Evolutionary conservation across 2,888 invertebrate species (phyloP), one percentile per base, ranked within the genome.

Genomic region (Phyto melanocephala): DNA sequence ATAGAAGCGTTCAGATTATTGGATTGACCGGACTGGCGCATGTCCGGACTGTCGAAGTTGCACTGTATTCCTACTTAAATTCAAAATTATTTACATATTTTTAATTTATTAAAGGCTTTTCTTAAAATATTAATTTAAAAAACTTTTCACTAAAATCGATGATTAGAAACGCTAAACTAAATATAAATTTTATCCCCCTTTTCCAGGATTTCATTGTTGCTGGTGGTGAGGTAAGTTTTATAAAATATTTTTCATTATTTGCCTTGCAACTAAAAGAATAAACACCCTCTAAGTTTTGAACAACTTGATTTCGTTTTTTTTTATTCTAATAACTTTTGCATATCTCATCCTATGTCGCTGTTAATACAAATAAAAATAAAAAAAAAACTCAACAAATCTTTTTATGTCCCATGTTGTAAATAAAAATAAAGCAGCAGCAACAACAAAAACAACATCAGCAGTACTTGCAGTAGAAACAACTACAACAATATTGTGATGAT

Each of bases 391-490:
- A 8, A 45, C 50, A 70, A 68, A 74, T 80, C 72, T 79, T 71
- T 79, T 70, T 65, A 75, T 79, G 80, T 83, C 83, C 83, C 83
- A 77, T 83, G 84, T 83, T 84, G 84, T 65, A 81, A 84, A 84
- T 84, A 83, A 81, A 83, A 70, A 70, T 70, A 37, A 54, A 42
- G 2, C 56, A 76, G n/a, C 65, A 76, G 28, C 52, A 63, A 42
- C 15, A 45, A 72, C 76, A 65, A 37, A 45, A 56, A 24, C 72
- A 37, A 65, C 63, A 77, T 56, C 40, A 40, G 37, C 52, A 74
- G 52, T 17, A 52, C 20, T 50, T 37, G 17, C 65, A 47, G 22
- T 47, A 20, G 10, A 47, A 22, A 74, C 75, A 58, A 35, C 40
- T 42, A 13, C 40, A 33, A 56, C 45, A 50, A 56, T 24, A 24